Percentiles rank a stretch among this genome's conserved stretches.
Evolutionary conservation across 2,888 invertebrate genomes (phyloP).

Genomic region (Dolichomitus sp.): DNA sequence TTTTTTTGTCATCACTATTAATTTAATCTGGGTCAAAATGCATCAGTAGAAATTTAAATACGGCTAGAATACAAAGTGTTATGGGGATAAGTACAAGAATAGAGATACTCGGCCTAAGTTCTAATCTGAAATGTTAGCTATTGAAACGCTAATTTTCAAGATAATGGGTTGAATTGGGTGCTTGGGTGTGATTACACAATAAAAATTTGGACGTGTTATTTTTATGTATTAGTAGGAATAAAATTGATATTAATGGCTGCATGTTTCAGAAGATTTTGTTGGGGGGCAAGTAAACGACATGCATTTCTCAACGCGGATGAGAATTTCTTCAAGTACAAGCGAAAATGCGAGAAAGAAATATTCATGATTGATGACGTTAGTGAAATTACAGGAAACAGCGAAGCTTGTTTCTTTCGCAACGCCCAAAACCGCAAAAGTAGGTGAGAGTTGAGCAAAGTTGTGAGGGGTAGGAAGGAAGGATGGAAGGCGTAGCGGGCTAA

Average conservation of each 20-base stretch:
- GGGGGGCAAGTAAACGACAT: neutral
- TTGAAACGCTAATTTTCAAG: neutral
- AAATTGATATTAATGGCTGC: neutral
- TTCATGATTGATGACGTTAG: constrained; percentile 7
- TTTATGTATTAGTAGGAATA: neutral
- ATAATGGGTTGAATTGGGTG: too few relatives aligned
- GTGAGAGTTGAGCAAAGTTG: neutral
- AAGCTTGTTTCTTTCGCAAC: neutral
- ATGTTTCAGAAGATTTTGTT: neutral
- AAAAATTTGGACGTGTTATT: too few relatives aligned
- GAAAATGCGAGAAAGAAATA: neutral
- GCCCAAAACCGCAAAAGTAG: neutral
- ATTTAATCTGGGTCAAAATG: neutral
- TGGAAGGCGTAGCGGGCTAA: neutral
- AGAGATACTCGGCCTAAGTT: neutral
- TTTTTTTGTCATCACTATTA: neutral
- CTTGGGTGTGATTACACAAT: too few relatives aligned
- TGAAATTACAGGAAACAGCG: neutral
- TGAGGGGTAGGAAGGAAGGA: constrained; percentile 1
- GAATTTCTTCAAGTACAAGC: neutral
- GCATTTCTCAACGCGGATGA: neutral
- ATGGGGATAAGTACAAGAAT: too few relatives aligned
- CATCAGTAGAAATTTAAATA: neutral
- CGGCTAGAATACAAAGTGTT: neutral
- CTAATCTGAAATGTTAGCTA: neutral